Evolutionary conservation across 2,113 vertebrate species (phyloP).

Genomic region (Tangachromis dhanisi): DNA sequence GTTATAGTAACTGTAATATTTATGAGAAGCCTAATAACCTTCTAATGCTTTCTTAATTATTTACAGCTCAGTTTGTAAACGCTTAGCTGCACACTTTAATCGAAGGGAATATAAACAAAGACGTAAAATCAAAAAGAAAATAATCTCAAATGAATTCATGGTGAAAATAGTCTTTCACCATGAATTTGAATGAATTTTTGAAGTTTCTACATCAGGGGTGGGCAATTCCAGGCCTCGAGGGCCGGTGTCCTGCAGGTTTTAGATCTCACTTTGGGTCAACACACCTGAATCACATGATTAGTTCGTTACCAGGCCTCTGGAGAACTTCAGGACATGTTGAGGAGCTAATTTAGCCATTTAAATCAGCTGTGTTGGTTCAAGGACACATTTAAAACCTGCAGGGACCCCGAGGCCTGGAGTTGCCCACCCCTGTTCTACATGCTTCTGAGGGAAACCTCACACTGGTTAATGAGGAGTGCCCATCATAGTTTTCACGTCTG

Average conservation of each 20-base stretch:
- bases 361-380: neutral
- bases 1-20: neutral
- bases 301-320: neutral
- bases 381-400: neutral
- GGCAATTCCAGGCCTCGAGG: neutral
- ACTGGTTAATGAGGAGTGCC: neutral
- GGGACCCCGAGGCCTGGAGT: neutral
- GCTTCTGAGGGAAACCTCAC: neutral
- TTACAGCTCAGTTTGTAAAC: neutral
- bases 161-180: neutral
- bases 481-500: neutral
- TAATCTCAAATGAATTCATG: neutral
- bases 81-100: neutral
- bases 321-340: neutral
- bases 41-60: neutral
- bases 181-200: neutral
- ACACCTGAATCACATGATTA: neutral
- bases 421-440: neutral
- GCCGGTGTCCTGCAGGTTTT: neutral
- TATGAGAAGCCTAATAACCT: neutral
- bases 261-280: neutral
- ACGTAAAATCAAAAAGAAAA: neutral
- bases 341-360: neutral
- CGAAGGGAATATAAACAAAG: neutral
- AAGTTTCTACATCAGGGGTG: neutral